Base-by-base conservation (phyloP, 2,888 invertebrate genomes). In the Deilephila elpenor region DNA sequence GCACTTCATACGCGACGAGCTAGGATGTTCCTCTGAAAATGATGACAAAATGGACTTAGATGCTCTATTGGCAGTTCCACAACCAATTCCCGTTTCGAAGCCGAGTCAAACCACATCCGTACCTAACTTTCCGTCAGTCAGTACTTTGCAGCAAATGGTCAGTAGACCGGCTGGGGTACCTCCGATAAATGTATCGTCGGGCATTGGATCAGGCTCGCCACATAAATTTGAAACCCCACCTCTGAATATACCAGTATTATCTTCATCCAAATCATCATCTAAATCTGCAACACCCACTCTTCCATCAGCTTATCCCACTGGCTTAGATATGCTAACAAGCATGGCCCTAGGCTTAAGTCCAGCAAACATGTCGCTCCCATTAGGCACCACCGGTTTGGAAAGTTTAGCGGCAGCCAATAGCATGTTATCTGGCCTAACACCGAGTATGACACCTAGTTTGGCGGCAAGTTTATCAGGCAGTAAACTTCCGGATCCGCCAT, bases 1-100 rank as follows among this genome's bases (percentile, higher is more conserved):
- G 98, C 96, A 97, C 83, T 97, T 96, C 84, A 96, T 98, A 74
- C 96, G 96, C 72, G 97, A 97, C 77, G 96, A 97, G 83, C 91
- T 98, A 71, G 97, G 97, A 59, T 97, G 97, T 80, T 91, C 95
- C 0, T 94, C 94, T 25, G 96, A 96, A 72, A 95, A 96, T n/a
- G 96, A 96, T 71, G 96, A 97, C 77, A 96, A 96, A 86, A 96
- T 96, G 88, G 96, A 96, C 82, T 90, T 95, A 59, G 95, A 95
- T 79, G 93, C 95, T 51, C 86, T 96, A 74, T 88, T 96, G 72
- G 96, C 96, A 5, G 96, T 96, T 61, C 96, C 96, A 59, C 95
- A 95, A 82, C 91, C 93, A 5, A 93, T 95, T 74, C 95, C 95
- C 0, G 90, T 91, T 4, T 88, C 94, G 0, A 95, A 95, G 77